Evolutionary conservation across 2,113 vertebrate species (phyloP), one percentile per base, ranked within the genome.

Genomic region (Sylvietta virens): DNA sequence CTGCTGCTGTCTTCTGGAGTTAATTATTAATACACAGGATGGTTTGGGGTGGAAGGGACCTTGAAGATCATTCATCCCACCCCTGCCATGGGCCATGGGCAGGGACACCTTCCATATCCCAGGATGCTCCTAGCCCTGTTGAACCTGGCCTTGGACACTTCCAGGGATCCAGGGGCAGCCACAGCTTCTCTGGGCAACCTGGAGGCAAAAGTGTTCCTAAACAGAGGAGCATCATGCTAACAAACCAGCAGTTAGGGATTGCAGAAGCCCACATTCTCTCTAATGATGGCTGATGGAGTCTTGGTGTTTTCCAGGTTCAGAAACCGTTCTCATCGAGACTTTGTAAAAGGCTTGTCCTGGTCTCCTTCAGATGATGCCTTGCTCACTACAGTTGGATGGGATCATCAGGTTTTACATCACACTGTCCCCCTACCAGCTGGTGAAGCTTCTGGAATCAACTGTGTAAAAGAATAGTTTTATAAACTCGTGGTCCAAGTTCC

Each of bases 331-430:
- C 99, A 99, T 90, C 98, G 97, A 96, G 99, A 99, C 96, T 99
- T 99, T 94, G 98, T 99, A 44, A 98, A 97, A 86, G 98, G 98
- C 44, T 98, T 99, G 47, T 98, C 98, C 3, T 99, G 99, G 99
- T 98, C 98, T 64, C 99, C 99, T 0, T 97, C 97, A 44, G 98
- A 98, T n/a, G 96, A 98, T 26, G 96, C 97, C 94, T 97, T 98
- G 28, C 98, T 99, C 69, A 99, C 99, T 10, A 99, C 99, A 4
- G 98, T 98, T 50, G 99, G 99, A 86, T 99, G 99, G 99, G 99
- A 99, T 96, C 99, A 99, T 90, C 98, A 99, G 69, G 99, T 99
- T 91, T 97, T 99, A 64, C 99, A 99, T 96, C 99, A 99, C 95
- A 95, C 95, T 8, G 91, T 99, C 54, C 96, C 94, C 24, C 20